Conservation (phyloP, 1,140 invertebrate genomes). For the Calycopis cecrops region DNA sequence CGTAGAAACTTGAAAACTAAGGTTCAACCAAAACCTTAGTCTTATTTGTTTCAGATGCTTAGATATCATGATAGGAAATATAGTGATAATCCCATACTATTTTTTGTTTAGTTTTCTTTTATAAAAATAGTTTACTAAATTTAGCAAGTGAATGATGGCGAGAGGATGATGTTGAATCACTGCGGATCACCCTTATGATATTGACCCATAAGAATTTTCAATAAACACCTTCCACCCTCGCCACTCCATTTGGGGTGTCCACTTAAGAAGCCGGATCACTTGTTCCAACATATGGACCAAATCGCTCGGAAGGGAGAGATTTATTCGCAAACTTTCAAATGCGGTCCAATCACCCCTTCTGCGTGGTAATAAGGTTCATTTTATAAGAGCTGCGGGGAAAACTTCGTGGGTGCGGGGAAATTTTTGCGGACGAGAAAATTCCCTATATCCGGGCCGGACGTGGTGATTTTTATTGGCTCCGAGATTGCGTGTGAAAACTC, state of each 20-base stretch:
- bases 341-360: constrained; percentile 17
- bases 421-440: constrained; percentile 58
- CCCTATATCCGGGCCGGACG: constrained; percentile 60
- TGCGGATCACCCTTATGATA: constrained; percentile 38
- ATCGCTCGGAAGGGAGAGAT: constrained; percentile 43
- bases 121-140: too few species aligned
- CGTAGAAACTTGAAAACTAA: too few species aligned
- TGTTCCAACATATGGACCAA: constrained; percentile 61
- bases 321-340: constrained; percentile 12
- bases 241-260: constrained; percentile 59
- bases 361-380: constrained; percentile 17
- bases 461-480: constrained; percentile 58
- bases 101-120: too few species aligned
- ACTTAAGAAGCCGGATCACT: constrained; percentile 63
- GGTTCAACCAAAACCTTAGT: too few species aligned
- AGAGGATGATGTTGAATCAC: too few species aligned
- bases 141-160: too few species aligned
- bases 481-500: constrained; percentile 39
- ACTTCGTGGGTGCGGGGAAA: constrained; percentile 26
- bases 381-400: constrained; percentile 16
- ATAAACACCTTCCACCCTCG: constrained; percentile 56
- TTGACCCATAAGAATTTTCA: constrained; percentile 60
- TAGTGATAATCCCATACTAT: too few species aligned
- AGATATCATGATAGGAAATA: too few species aligned
- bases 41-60: too few species aligned